phyloP scores from a whole-genome alignment of 2,797 vertebrate genomes.

The Pipistrellus kuhlii region DNA sequence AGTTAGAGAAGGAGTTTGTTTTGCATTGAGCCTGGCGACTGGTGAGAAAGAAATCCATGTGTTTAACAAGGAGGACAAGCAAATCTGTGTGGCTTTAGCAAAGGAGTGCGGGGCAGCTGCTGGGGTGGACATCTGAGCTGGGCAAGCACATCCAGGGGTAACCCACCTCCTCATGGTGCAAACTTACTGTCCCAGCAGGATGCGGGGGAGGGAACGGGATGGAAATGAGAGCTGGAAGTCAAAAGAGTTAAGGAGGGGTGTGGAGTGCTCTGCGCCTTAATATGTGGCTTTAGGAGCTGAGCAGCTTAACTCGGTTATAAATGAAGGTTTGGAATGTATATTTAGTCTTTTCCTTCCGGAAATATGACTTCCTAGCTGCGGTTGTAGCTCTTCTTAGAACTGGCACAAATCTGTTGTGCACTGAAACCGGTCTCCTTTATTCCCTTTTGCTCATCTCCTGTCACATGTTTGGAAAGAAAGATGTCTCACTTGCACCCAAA shows the following conservation, averaged over 20 bases:
- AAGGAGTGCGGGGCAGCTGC: slow-evolving; percentile 68
- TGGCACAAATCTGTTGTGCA: not conserved
- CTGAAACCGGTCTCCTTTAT: not conserved
- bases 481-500: not conserved
- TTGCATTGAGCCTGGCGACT: slow-evolving; percentile 48
- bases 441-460: slow-evolving; percentile 12
- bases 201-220: slow-evolving; percentile 41
- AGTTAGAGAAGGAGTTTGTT: slow-evolving; percentile 67
- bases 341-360: not conserved
- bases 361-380: not conserved
- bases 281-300: not conserved
- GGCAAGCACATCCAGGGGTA: slow-evolving; percentile 60
- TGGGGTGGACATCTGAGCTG: slow-evolving; percentile 79
- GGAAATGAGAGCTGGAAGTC: slow-evolving; percentile 54
- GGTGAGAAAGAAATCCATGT: not conserved
- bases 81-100: slow-evolving; percentile 74
- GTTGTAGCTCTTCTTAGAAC: not conserved
- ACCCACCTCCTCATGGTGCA: slow-evolving; percentile 70
- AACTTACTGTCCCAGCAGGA: slow-evolving; percentile 80
- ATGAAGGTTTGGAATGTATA: not conserved
- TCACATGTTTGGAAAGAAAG: not conserved
- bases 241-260: slow-evolving; percentile 67
- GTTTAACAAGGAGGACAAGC: slow-evolving; percentile 67
- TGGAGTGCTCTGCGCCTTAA: not conserved
- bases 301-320: not conserved